phyloP scores from a whole-genome alignment of 2,888 invertebrate species.

The Cotesia congregata region DNA sequence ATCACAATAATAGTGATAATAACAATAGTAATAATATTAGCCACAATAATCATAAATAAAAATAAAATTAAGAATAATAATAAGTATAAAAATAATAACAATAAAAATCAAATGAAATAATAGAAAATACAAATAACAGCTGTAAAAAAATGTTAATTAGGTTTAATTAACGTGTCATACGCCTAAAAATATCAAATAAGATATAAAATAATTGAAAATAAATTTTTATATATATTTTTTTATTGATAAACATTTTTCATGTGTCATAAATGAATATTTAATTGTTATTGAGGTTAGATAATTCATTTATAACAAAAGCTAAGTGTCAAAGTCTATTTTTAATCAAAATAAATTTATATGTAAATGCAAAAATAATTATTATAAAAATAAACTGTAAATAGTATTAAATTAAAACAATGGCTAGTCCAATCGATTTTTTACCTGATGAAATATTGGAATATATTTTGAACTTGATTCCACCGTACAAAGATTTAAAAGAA shows the following conservation, averaged over 20 bases:
- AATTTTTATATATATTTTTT: neutral
- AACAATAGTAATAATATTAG: neutral
- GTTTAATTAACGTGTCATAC: neutral
- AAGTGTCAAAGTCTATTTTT: neutral
- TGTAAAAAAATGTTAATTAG: neutral
- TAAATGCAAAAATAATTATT: neutral
- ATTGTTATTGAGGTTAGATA: neutral
- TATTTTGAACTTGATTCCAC: conserved; percentile 89
- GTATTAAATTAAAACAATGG: conserved; percentile 50
- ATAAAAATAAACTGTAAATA: neutral
- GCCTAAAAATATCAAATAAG: neutral
- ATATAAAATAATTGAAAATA: neutral
- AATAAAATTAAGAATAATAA: neutral
- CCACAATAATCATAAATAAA: neutral
- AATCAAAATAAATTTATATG: neutral
- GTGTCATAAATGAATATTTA: neutral
- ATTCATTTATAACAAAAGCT: neutral
- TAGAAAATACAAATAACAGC: neutral
- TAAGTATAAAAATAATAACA: too few relatives aligned
- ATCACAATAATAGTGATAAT: neutral
- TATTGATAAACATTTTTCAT: neutral
- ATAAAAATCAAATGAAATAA: too few relatives aligned
- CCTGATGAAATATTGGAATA: conserved; percentile 96
- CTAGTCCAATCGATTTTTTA: conserved; percentile 76
- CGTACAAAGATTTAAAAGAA: conserved; percentile 90